Evolutionary conservation across 2,113 vertebrate genomes (phyloP).

Genomic region (Carassius auratus): DNA sequence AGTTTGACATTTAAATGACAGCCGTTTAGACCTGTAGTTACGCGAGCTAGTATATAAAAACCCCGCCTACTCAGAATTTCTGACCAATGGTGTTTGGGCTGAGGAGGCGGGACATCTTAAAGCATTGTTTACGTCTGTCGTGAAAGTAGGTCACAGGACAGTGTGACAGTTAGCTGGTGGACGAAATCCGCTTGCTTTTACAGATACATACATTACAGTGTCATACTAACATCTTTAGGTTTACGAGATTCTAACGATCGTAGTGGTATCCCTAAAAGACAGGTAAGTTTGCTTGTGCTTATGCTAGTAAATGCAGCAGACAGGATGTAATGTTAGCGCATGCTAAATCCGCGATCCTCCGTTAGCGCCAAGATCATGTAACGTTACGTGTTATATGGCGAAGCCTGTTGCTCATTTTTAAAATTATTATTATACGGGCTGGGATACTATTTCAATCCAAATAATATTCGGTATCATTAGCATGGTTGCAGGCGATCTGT

Average conservation of each 20-base stretch:
- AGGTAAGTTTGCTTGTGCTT: conserved; percentile 8
- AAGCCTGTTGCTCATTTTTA: conserved; percentile 11
- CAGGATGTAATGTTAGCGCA: conserved; percentile 7
- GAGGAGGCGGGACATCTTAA: conserved; percentile 29
- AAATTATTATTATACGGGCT: not conserved
- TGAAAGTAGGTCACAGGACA: conserved; percentile 62
- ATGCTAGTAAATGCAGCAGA: not conserved
- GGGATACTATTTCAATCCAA: not conserved
- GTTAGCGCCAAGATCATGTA: conserved; percentile 1
- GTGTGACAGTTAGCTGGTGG: conserved; percentile 22
- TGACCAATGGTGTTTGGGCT: not conserved
- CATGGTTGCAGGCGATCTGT: not conserved
- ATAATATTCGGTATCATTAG: not conserved
- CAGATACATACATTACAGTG: not conserved
- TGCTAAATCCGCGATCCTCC: conserved; percentile 13
- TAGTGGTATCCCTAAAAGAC: not conserved
- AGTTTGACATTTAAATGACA: conserved; percentile 21
- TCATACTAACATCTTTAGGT: not conserved
- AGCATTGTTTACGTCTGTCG: conserved; percentile 65
- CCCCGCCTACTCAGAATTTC: conserved; percentile 46
- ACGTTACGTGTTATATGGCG: not conserved
- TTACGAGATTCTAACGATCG: not conserved
- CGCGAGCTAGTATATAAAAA: not conserved
- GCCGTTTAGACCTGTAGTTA: not conserved
- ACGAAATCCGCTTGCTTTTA: not conserved